Conservation (phyloP, 2,113 vertebrate species). For the Toxostoma redivivum region DNA sequence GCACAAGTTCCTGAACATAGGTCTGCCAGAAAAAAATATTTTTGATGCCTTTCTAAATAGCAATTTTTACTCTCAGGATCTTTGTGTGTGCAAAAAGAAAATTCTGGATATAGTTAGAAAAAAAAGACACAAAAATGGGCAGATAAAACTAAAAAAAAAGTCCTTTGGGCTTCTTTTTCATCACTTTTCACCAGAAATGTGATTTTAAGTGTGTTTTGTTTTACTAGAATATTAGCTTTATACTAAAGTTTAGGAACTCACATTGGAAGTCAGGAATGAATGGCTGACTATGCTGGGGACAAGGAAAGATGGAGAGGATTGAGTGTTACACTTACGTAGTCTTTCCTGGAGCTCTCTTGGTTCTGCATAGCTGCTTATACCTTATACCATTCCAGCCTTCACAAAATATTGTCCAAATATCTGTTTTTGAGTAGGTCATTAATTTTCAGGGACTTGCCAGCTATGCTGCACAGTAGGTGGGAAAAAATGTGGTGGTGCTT, state of each 20-base stretch:
- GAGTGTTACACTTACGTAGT: background rate
- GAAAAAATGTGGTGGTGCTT: constrained; percentile 33
- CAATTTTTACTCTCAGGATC: background rate
- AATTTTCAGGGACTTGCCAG: background rate
- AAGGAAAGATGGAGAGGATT: background rate
- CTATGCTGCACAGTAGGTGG: background rate
- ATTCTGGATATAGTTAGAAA: background rate
- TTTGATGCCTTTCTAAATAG: background rate
- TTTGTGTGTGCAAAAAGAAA: background rate
- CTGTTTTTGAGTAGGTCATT: background rate
- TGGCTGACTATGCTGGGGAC: background rate
- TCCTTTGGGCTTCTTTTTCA: background rate
- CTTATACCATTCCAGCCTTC: background rate
- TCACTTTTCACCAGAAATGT: background rate
- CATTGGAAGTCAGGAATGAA: background rate
- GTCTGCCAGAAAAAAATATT: background rate
- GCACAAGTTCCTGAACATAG: background rate
- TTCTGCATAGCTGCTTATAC: background rate
- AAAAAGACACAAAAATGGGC: background rate
- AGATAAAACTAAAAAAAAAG: background rate
- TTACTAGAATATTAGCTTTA: background rate
- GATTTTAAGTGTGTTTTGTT: background rate
- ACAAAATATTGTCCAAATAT: background rate
- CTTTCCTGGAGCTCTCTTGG: background rate
- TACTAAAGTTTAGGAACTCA: background rate